Evolutionary conservation across 1,140 invertebrate species (phyloP).

Genomic region (Macrostomum lignano): DNA sequence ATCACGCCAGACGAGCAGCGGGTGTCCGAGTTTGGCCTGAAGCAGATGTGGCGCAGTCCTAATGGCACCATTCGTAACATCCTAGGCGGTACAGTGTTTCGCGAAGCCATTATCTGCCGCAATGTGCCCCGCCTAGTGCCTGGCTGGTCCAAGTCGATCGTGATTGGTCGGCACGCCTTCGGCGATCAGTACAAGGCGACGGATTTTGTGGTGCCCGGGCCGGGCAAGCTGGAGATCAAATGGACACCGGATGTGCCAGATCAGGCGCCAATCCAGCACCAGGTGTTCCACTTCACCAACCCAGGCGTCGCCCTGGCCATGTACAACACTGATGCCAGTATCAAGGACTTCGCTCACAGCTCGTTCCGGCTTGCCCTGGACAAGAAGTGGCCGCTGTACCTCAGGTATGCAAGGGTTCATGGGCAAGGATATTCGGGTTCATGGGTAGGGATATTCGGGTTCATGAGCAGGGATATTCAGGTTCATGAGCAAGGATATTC

Average conservation of each 20-base stretch:
- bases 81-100: conserved; percentile 74
- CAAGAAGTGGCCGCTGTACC: conserved; percentile 56
- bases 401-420: too few species aligned
- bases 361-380: conserved; percentile 65
- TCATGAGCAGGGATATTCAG: too few species aligned
- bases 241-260: conserved; percentile 38
- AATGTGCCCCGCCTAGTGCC: conserved; percentile 79
- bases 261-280: conserved; percentile 35
- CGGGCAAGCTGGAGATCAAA: conserved; percentile 49
- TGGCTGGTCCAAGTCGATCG: conserved; percentile 80
- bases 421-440: too few species aligned
- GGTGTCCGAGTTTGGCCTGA: conserved; percentile 64
- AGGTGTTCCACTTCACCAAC: conserved; percentile 45
- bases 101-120: conserved; percentile 86
- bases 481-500: too few species aligned
- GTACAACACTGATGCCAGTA: conserved; percentile 71
- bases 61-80: conserved; percentile 97
- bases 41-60: conserved; percentile 96
- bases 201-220: conserved; percentile 60
- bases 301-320: conserved; percentile 67
- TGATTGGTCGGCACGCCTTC: conserved; percentile 86
- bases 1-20: conserved; percentile 82
- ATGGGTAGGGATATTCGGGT: too few species aligned
- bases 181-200: conserved; percentile 70
- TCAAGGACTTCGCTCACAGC: conserved; percentile 61